Evolutionary conservation across 2,888 invertebrate genomes (phyloP).

Genomic region (Drosophila helvetica): DNA sequence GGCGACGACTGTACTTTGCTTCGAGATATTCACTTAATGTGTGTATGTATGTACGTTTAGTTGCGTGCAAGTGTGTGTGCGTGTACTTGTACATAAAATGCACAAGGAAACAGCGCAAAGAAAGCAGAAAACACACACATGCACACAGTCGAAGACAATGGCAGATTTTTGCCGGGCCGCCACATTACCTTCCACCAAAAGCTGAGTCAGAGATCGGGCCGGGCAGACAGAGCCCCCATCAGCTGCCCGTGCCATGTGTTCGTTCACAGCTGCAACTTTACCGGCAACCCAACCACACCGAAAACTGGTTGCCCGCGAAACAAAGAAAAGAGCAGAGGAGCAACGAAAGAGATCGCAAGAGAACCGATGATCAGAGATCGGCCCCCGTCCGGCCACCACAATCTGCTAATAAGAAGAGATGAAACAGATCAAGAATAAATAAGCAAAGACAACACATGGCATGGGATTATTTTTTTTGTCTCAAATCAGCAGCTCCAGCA

Average conservation of each 20-base stretch:
- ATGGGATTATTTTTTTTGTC: constrained; percentile 71
- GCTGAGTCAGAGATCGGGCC: constrained; percentile 15
- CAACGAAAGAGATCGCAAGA: constrained; percentile 1
- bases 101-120: constrained; percentile 64
- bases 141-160: constrained; percentile 53
- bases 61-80: constrained; percentile 24
- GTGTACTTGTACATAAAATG: constrained; percentile 44
- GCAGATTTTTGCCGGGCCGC: constrained; percentile 50
- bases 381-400: not conserved
- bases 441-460: constrained; percentile 12
- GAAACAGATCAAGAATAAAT: constrained; percentile 26
- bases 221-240: constrained; percentile 40
- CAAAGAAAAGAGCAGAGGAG: constrained; percentile 20
- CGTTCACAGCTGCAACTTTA: constrained; percentile 37
- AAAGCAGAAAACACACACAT: constrained; percentile 33
- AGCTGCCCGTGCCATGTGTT: constrained; percentile 52
- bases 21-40: constrained; percentile 34
- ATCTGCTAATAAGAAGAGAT: not conserved
- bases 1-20: constrained; percentile 72
- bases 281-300: constrained; percentile 25
- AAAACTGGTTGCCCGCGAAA: constrained; percentile 40
- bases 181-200: not conserved
- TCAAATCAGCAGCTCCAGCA: constrained; percentile 84
- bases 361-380: constrained; percentile 15
- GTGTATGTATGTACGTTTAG: constrained; percentile 30